Evolutionary conservation across 2,113 vertebrate genomes (phyloP), one percentile per base, ranked within the genome.

Genomic region (Neotoma lepida): DNA sequence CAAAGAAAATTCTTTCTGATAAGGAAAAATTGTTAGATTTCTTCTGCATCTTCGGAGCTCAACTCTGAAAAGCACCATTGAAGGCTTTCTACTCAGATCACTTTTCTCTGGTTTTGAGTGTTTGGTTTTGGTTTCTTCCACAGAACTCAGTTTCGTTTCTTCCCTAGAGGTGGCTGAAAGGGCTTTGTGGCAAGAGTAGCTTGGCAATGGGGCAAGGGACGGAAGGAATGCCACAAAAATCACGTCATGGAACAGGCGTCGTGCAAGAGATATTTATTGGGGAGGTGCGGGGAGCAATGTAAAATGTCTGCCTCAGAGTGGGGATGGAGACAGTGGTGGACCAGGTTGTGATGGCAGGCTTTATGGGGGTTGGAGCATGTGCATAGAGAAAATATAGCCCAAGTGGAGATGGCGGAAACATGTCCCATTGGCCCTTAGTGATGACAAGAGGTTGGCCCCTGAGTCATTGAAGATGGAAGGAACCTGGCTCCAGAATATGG

Each of bases 101-200:
- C 2, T 54, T 85, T 64, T 33, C 9, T 4, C 58, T 66, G 33
- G 44, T 80, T 76, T 64, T 24, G 4, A 66, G 28, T 51, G 26
- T 46, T 94, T 96, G 71, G 24, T 74, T 77, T 66, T 73, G 41
- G 6, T 18, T 86, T 92, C 4, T 14, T 94, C 13, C 9, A 2
- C 61, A 20, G 68, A 93, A 35, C 54, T 73, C 73, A 56, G 22
- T 70, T 73, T 93, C 78, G 77, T 95, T 94, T 93, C 61, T 92
- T 96, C 46, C 4, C 33, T 8, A 56, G 33, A 66, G 13, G 18
- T 56, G 18, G 33, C 20, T 24, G 51, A 39, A 58, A 81, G n/a
- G 12, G 54, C n/a, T 81, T 81, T 24, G n/a, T n/a, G n/a, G 12
- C 7, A 8, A 81, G 77, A 39, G 10, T 56, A 56, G 24, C 13